A percentile compares a stretch with the other conserved stretches of the same genome.
These are phyloP conservation scores for Pycnonotus jocosus DNA, from an alignment of 2,113 vertebrate species.

Conservation along the genomic window DNA sequence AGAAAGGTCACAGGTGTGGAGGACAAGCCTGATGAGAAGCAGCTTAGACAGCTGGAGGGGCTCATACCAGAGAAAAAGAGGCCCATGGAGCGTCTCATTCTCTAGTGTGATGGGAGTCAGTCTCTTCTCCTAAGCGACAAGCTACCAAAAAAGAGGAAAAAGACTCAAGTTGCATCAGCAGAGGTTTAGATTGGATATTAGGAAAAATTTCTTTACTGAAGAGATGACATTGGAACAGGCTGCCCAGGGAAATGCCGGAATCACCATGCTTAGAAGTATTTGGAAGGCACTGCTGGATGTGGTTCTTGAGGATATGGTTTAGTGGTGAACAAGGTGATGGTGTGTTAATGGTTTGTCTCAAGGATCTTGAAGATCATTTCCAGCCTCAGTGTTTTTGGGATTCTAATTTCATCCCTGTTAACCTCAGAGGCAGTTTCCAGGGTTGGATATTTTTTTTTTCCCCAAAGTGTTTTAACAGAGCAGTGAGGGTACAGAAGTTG, in stretches of 20 bases:
- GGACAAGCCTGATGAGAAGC: neutral
- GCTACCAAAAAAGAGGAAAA: neutral
- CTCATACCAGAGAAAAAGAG: neutral
- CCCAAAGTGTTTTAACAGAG: neutral
- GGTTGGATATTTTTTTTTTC: neutral
- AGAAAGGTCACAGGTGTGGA: neutral
- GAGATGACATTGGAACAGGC: neutral
- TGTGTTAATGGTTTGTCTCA: neutral
- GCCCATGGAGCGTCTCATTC: neutral
- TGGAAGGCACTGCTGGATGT: neutral
- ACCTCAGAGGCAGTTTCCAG: neutral
- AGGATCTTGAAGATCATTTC: neutral
- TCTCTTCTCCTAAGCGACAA: neutral
- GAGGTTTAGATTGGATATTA: neutral
- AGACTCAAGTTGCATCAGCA: neutral
- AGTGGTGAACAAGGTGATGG: fast-evolving
- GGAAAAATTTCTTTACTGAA: neutral
- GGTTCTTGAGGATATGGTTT: neutral
- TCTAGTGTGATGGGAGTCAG: fast-evolving
- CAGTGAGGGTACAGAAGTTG: fast-evolving
- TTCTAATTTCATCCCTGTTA: neutral
- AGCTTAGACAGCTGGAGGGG: neutral
- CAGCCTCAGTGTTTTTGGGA: neutral
- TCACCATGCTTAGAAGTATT: neutral
- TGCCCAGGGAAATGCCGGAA: neutral